phyloP scores from a whole-genome alignment of 2,113 vertebrate species.

The Nycticebus coucang region DNA sequence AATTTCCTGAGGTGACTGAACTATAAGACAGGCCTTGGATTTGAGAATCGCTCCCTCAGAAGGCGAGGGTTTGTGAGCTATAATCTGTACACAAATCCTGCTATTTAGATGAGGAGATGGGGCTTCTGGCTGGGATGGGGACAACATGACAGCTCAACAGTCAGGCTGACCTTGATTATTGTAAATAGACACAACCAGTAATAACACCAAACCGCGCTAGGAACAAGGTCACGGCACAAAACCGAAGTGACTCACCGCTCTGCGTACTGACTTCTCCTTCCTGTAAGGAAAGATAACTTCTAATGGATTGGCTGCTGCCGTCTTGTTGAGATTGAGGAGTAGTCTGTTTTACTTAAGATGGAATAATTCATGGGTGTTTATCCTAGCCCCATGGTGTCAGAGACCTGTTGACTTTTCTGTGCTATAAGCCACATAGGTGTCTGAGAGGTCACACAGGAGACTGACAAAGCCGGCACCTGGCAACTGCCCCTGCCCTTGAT shows the following conservation, averaged over 20 bases:
- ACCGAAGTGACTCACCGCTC: background rate
- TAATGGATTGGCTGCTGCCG: background rate
- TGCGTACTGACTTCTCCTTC: background rate
- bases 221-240: background rate
- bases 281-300: accelerated
- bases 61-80: background rate
- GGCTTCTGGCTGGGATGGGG: background rate
- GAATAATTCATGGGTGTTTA: background rate
- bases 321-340: background rate
- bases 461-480: background rate
- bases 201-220: background rate
- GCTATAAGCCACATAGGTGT: background rate
- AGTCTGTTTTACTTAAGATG: background rate
- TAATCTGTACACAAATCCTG: background rate
- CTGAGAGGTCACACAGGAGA: background rate
- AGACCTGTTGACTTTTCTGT: background rate
- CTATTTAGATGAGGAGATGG: background rate
- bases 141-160: background rate
- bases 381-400: background rate
- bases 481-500: background rate
- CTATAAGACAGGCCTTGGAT: background rate
- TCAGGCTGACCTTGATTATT: background rate
- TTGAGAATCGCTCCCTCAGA: background rate
- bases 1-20: background rate
- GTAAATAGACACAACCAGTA: background rate